Percentiles rank a stretch among this genome's conserved stretches.
phyloP scores from a whole-genome alignment of 2,113 vertebrate genomes.

The Actenoides lindsayi region DNA sequence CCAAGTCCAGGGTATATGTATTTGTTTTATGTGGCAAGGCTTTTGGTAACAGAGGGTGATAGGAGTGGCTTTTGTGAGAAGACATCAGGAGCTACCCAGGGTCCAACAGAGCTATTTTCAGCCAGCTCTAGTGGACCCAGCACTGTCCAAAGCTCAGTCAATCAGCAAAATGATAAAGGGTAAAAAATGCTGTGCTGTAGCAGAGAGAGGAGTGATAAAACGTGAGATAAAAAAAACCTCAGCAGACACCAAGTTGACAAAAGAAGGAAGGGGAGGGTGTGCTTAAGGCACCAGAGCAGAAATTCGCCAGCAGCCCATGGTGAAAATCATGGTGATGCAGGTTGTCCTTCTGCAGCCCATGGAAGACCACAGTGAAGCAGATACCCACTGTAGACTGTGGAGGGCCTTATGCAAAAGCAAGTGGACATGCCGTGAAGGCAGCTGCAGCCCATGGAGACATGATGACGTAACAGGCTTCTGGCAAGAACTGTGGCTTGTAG shows the following conservation, averaged over 20 bases:
- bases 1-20: not conserved
- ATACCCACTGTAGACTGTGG: not conserved
- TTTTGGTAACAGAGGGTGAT: not conserved
- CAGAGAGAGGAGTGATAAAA: not conserved
- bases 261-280: not conserved
- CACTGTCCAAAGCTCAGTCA: not conserved
- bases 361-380: not conserved
- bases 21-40: not conserved
- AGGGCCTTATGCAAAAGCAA: not conserved
- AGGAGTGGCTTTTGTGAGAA: not conserved
- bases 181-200: not conserved
- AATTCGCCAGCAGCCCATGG: accelerated
- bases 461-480: accelerated
- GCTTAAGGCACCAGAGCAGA: not conserved
- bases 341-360: not conserved
- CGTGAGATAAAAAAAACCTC: not conserved
- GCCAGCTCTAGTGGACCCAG: not conserved
- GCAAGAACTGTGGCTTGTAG: not conserved
- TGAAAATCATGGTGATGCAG: not conserved
- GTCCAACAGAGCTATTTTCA: not conserved
- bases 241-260: not conserved
- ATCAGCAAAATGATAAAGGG: not conserved
- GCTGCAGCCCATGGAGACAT: not conserved
- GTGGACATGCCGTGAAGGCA: not conserved
- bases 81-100: not conserved